A percentile compares a stretch with the other conserved stretches of the same genome.
Conservation (phyloP, 2,888 invertebrate species). For the Dynastes hyllus region DNA sequence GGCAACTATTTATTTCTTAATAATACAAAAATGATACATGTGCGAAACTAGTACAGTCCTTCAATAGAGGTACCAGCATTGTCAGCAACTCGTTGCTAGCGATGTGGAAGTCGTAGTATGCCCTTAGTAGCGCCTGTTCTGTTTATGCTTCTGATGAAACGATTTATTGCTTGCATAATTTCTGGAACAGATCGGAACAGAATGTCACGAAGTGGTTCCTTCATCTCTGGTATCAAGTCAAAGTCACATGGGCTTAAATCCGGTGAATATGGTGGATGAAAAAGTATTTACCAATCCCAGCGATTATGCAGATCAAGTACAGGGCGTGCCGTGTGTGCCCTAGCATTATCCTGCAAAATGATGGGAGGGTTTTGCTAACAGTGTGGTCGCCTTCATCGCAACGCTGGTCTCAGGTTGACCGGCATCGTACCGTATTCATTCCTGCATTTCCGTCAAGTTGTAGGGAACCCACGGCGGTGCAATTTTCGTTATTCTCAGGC, state of each 20-base stretch:
- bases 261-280: too few species aligned
- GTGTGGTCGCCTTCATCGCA: too few species aligned
- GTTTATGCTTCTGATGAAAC: too few species aligned
- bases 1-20: constrained; percentile 9
- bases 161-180: neutral
- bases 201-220: constrained; percentile 1
- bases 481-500: constrained; percentile 13
- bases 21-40: constrained; percentile 15
- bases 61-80: constrained; percentile 13
- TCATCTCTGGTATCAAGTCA: neutral
- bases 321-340: too few species aligned
- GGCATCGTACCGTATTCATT: too few species aligned
- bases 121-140: too few species aligned
- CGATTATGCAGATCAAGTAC: too few species aligned
- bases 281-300: too few species aligned
- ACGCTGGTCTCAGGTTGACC: neutral
- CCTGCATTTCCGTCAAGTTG: too few species aligned
- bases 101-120: neutral
- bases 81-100: constrained; percentile 4
- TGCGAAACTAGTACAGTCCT: constrained; percentile 7
- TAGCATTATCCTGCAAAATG: too few species aligned
- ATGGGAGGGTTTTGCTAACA: too few species aligned
- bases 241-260: neutral
- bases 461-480: neutral
- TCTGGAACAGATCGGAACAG: neutral